Evolutionary conservation across 2,113 vertebrate genomes (phyloP), one percentile per base, ranked within the genome.

Genomic region (Ageneiosus marmoratus): DNA sequence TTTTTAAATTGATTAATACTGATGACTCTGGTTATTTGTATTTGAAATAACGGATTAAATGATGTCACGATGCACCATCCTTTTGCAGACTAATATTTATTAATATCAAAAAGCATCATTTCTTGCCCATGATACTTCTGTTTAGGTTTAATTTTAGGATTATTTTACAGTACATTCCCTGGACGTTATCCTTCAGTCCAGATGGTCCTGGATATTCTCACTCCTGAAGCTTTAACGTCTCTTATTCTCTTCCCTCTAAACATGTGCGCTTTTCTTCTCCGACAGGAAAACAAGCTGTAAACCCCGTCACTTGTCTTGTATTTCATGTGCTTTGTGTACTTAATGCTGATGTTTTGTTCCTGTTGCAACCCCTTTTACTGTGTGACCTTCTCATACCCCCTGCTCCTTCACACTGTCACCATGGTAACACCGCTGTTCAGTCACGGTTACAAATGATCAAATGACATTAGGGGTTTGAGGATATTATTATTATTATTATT

Each of bases 381-480:
- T 88, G 65, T 81, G 76, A 44, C 44, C 73, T 82, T 51, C 41
- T 63, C 78, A 60, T 75, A 34, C 44, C 62, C 44, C 62, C 65
- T 37, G 51, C 70, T 80, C 37, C 53, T 48, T 89, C 85, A 89
- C 85, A 91, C 88, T 88, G 83, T 89, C 85, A 70, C 86, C 87
- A 89, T 88, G 88, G 89, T 89, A 84, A 82, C 60, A 50, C 77
- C 63, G 41, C 53, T 63, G 15, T 41, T n/a, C 70, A 69, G 37
- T 79, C 81, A 83, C 50, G 0, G 27, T 9, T 37, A 5, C 2
- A 55, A 76, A 55, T 37, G 18, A 76, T 55, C 73, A 76, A 27
- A 76, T 60, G 70, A 53, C 73, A 24, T 78, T 24, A 70, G 76
- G 67, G 37, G 46, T 51, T 44, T 62, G 18, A 41, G 2, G 37